Percentiles rank a stretch among this genome's conserved stretches.
phyloP scores from a whole-genome alignment of 1,140 invertebrate species.

The Leptonema lineaticorne region DNA sequence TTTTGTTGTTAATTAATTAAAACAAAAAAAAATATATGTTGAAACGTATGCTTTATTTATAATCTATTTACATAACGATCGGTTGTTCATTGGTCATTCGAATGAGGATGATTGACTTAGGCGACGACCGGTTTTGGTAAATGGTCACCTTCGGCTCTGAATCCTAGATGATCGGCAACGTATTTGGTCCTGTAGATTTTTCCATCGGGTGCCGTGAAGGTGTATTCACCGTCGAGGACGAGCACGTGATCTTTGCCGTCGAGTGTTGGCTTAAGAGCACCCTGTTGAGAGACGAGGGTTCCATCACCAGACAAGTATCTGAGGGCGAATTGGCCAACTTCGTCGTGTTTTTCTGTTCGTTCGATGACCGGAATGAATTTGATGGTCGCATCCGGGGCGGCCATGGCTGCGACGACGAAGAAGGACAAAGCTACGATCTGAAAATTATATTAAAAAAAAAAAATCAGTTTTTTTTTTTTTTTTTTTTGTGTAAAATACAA shows the following conservation, averaged over 20 bases:
- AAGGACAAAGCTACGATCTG: slow-evolving; percentile 25
- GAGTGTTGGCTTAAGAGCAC: slow-evolving; percentile 33
- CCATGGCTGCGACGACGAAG: slow-evolving; percentile 23
- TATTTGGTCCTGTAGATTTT: slow-evolving; percentile 28
- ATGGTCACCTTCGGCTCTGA: slow-evolving; percentile 43
- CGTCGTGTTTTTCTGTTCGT: slow-evolving; percentile 39
- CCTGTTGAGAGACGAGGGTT: slow-evolving; percentile 34
- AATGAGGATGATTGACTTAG: no score
- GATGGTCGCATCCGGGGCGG: slow-evolving; percentile 17
- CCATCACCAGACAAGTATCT: slow-evolving; percentile 40
- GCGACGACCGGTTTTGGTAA: slow-evolving; percentile 43
- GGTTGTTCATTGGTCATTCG: not conserved
- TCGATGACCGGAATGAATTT: slow-evolving; percentile 40
- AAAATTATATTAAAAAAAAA: slow-evolving; percentile 5
- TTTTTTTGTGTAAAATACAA: no score
- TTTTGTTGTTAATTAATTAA: no score
- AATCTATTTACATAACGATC: not conserved
- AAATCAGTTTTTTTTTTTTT: no score
- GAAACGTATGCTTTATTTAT: no score
- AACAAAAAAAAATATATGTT: no score
- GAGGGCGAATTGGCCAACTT: slow-evolving; percentile 41
- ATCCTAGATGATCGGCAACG: slow-evolving; percentile 30
- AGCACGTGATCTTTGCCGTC: slow-evolving; percentile 37
- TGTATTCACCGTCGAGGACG: slow-evolving; percentile 31
- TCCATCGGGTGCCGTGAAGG: slow-evolving; percentile 25